These are phyloP conservation scores for Cylloceria caligata DNA, from an alignment of 2,888 invertebrate genomes.

Conservation along the genomic window DNA sequence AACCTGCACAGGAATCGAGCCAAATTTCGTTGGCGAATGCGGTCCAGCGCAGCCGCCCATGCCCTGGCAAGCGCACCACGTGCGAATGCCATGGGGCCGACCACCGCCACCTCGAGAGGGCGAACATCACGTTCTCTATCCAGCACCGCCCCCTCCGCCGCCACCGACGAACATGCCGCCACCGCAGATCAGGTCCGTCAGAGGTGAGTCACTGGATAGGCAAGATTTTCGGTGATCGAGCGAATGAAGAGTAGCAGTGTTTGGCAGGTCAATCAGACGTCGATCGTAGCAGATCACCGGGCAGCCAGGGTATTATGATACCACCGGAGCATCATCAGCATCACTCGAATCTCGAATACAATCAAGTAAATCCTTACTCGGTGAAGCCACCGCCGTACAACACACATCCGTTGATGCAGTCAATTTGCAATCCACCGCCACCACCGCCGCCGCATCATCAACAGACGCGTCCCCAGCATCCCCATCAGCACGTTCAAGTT, in stretches of 20 bases:
- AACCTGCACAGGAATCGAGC: slow-evolving; percentile 74
- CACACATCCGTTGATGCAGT: slow-evolving; percentile 78
- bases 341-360: slow-evolving; percentile 76
- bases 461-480: slow-evolving; percentile 73
- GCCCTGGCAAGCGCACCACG: slow-evolving; percentile 80
- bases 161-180: slow-evolving; percentile 82
- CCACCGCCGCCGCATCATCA: slow-evolving; percentile 78
- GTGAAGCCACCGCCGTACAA: slow-evolving; percentile 78
- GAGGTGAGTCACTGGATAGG: slow-evolving; percentile 70
- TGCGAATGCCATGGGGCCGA: slow-evolving; percentile 79
- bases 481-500: slow-evolving; percentile 75
- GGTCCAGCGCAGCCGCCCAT: slow-evolving; percentile 71
- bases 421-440: slow-evolving; percentile 81
- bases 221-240: slow-evolving; percentile 18
- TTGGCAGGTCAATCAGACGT: slow-evolving; percentile 76
- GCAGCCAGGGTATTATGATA: slow-evolving; percentile 65
- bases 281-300: slow-evolving; percentile 75
- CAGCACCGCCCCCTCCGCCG: slow-evolving; percentile 64
- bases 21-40: slow-evolving; percentile 76
- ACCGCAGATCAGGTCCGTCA: slow-evolving; percentile 79
- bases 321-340: slow-evolving; percentile 68
- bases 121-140: slow-evolving; percentile 72
- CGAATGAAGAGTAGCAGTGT: slow-evolving; percentile 57
- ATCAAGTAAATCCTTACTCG: slow-evolving; percentile 75
- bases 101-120: slow-evolving; percentile 78